These are phyloP conservation scores for Zelostemma sp. DNA, from an alignment of 1,140 invertebrate genomes.

Conservation along the genomic window DNA sequence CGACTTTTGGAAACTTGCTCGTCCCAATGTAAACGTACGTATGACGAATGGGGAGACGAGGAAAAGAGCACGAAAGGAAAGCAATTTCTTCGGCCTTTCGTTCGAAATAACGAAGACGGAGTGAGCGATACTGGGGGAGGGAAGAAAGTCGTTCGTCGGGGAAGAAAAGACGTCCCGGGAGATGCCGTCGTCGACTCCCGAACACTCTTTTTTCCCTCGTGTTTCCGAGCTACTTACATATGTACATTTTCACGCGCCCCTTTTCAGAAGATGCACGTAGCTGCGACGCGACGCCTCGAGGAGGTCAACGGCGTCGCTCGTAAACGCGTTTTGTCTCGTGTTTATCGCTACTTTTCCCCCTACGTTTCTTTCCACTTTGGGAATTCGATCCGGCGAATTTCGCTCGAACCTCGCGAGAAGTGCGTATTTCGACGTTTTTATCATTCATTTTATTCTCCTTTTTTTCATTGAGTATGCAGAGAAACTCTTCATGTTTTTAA, in stretches of 20 bases:
- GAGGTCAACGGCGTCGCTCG: neutral
- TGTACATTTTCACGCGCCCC: neutral
- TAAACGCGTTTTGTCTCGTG: neutral
- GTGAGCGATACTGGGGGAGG: neutral
- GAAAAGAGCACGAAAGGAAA: neutral
- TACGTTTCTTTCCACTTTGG: neutral
- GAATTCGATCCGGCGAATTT: neutral
- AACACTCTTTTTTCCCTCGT: neutral
- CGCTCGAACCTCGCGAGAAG: no score
- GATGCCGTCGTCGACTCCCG: neutral
- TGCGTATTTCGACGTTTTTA: no score
- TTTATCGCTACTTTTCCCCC: slow-evolving; percentile 1
- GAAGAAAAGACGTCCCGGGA: neutral
- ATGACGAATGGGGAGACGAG: no score
- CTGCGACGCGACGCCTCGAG: neutral
- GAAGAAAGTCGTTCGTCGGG: neutral
- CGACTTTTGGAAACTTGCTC: no score
- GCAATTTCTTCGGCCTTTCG: neutral
- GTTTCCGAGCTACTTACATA: slow-evolving; percentile 1
- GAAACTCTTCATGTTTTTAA: no score
- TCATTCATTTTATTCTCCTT: no score
- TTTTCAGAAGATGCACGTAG: neutral
- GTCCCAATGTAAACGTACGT: neutral
- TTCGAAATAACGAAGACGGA: neutral
- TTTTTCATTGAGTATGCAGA: no score